These are phyloP conservation scores for Fulmarus glacialis DNA, from an alignment of 2,113 vertebrate species.

Conservation along the genomic window DNA sequence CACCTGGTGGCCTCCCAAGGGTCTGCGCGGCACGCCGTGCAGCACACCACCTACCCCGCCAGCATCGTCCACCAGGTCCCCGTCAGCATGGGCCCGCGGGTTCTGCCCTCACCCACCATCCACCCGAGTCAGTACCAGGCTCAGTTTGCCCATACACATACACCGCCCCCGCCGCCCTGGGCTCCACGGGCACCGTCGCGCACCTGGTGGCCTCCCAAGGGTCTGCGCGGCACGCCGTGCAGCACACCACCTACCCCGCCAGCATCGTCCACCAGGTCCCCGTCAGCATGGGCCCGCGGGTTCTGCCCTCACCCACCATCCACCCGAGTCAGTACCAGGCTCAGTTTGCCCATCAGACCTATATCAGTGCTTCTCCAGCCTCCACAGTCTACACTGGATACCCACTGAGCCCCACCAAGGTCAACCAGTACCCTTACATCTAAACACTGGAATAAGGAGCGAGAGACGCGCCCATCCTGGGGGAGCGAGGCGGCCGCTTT, in stretches of 20 bases:
- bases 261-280: slow-evolving; percentile 97
- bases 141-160: slow-evolving; percentile 99
- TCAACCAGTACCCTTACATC: slow-evolving; percentile 99
- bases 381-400: slow-evolving; percentile 99
- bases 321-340: slow-evolving; percentile 96
- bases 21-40: slow-evolving; percentile 88
- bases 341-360: slow-evolving; percentile 97
- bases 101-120: slow-evolving; percentile 93
- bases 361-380: slow-evolving; percentile 97
- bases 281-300: slow-evolving; percentile 92
- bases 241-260: slow-evolving; percentile 90
- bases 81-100: slow-evolving; percentile 92
- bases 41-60: slow-evolving; percentile 90
- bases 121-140: slow-evolving; percentile 96
- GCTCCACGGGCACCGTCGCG: slow-evolving; percentile 91
- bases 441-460: slow-evolving; percentile 83
- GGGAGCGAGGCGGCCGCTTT: slow-evolving; percentile 57
- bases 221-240: slow-evolving; percentile 88
- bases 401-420: slow-evolving; percentile 98
- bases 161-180: slow-evolving; percentile 87
- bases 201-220: slow-evolving; percentile 96
- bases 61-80: slow-evolving; percentile 97
- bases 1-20: slow-evolving; percentile 96
- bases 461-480: not conserved
- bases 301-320: slow-evolving; percentile 93